phyloP scores from a whole-genome alignment of 2,888 invertebrate genomes.

The Cryptophagus acutangulus region DNA sequence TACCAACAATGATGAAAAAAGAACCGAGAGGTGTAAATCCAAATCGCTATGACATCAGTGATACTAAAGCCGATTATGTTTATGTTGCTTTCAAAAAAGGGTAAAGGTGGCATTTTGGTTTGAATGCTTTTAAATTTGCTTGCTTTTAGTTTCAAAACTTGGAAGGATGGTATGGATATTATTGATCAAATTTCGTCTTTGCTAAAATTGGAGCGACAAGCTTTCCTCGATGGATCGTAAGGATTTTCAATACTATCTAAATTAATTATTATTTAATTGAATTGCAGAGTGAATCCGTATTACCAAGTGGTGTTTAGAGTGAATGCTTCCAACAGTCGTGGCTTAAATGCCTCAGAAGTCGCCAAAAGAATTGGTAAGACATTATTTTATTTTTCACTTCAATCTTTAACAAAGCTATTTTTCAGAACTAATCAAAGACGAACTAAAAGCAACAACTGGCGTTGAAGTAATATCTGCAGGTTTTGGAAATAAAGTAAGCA shows the following conservation, averaged over 20 bases:
- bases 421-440: constrained; percentile 59
- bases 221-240: constrained; percentile 63
- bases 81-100: constrained; percentile 72
- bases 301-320: constrained; percentile 78
- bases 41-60: constrained; percentile 44
- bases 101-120: too few relatives aligned
- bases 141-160: constrained; percentile 53
- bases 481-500: constrained; percentile 72
- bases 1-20: constrained; percentile 45
- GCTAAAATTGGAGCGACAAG: constrained; percentile 60
- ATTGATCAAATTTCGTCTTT: constrained; percentile 65
- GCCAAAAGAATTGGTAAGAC: constrained; percentile 60
- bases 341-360: constrained; percentile 63
- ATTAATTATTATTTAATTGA: constrained; percentile 4
- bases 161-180: constrained; percentile 70
- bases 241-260: constrained; percentile 18
- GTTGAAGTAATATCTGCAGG: constrained; percentile 68
- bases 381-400: too few relatives aligned
- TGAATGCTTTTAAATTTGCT: background rate
- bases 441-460: constrained; percentile 61
- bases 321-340: constrained; percentile 60
- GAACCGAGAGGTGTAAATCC: constrained; percentile 43
- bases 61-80: constrained; percentile 67
- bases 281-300: constrained; percentile 64
- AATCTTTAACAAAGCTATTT: too few relatives aligned